These are phyloP conservation scores for Ectropis grisescens DNA, from an alignment of 1,140 invertebrate genomes.

Conservation along the genomic window DNA sequence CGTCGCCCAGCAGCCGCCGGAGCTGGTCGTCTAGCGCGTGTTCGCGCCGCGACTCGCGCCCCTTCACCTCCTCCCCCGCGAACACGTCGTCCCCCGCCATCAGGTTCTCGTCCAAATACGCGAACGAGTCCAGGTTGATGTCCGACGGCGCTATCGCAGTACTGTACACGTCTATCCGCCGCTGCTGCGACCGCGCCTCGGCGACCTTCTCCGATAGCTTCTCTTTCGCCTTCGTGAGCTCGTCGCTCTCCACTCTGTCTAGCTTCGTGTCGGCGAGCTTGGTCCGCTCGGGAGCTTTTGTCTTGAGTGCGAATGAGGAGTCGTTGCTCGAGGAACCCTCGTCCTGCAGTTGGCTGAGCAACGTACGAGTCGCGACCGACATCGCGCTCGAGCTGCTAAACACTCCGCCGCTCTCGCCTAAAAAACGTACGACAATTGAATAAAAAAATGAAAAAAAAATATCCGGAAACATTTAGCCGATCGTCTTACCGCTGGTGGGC, in stretches of 20 bases:
- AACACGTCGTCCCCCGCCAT: slow-evolving; percentile 61
- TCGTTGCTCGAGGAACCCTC: slow-evolving; percentile 67
- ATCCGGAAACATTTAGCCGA: background rate
- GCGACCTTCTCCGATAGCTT: slow-evolving; percentile 57
- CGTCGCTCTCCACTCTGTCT: slow-evolving; percentile 47
- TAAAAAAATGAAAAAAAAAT: slow-evolving; percentile 10
- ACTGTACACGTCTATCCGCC: slow-evolving; percentile 64
- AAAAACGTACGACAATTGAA: slow-evolving; percentile 18
- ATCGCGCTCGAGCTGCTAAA: slow-evolving; percentile 43
- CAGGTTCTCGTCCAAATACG: slow-evolving; percentile 62
- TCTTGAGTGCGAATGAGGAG: slow-evolving; percentile 56
- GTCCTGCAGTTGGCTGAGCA: slow-evolving; percentile 64
- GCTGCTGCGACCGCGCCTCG: slow-evolving; percentile 47
- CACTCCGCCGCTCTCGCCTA: slow-evolving; percentile 51
- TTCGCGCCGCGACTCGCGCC: slow-evolving; percentile 23
- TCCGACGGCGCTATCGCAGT: slow-evolving; percentile 60
- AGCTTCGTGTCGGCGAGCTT: slow-evolving; percentile 30
- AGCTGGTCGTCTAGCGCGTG: slow-evolving; percentile 36
- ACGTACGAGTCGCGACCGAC: slow-evolving; percentile 49
- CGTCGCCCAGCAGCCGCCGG: slow-evolving; percentile 37
- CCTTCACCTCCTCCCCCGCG: slow-evolving; percentile 22
- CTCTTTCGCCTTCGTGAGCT: slow-evolving; percentile 51
- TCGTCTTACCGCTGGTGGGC: slow-evolving; percentile 42
- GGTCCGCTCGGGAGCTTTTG: slow-evolving; percentile 29
- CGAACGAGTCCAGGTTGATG: slow-evolving; percentile 67